phyloP scores from a whole-genome alignment of 1,140 invertebrate species.

The Drosophila novamexicana region DNA sequence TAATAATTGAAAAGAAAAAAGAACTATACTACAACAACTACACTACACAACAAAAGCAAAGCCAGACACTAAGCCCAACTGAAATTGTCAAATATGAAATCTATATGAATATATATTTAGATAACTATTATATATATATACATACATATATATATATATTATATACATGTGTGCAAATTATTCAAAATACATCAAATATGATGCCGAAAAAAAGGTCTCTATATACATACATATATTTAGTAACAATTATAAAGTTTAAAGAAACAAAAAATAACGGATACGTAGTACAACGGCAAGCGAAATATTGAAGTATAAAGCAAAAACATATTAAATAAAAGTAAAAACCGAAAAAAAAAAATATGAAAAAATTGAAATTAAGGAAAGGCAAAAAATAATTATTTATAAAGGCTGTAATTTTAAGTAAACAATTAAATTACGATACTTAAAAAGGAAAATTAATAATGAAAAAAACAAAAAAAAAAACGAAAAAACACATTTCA shows the following conservation, averaged over 20 bases:
- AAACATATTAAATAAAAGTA: slow-evolving; percentile 56
- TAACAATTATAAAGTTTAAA: slow-evolving; percentile 66
- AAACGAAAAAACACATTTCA: slow-evolving; percentile 68
- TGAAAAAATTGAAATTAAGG: slow-evolving; percentile 24
- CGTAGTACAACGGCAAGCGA: slow-evolving; percentile 79
- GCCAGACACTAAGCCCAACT: slow-evolving; percentile 81
- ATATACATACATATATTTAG: slow-evolving; percentile 70
- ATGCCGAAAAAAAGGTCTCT: slow-evolving; percentile 57
- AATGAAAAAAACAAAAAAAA: slow-evolving; percentile 35
- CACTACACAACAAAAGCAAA: slow-evolving; percentile 67
- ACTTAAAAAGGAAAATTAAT: slow-evolving; percentile 44
- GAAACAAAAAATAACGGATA: slow-evolving; percentile 58
- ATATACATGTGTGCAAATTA: slow-evolving; percentile 80
- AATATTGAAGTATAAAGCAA: slow-evolving; percentile 79
- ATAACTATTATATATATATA: slow-evolving; percentile 73
- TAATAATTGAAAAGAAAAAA: slow-evolving; percentile 7
- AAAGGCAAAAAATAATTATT: slow-evolving; percentile 77
- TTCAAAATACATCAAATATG: slow-evolving; percentile 70
- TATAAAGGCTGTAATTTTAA: slow-evolving; percentile 85
- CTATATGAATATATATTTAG: slow-evolving; percentile 81
- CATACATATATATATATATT: slow-evolving; percentile 58
- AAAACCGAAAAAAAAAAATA: slow-evolving; percentile 7
- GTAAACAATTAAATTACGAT: slow-evolving; percentile 68
- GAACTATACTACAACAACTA: slow-evolving; percentile 49
- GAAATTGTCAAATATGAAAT: slow-evolving; percentile 80